Evolutionary conservation across 2,797 vertebrate species (phyloP), one percentile per base, ranked within the genome.

Genomic region (Gastrophryne carolinensis): DNA sequence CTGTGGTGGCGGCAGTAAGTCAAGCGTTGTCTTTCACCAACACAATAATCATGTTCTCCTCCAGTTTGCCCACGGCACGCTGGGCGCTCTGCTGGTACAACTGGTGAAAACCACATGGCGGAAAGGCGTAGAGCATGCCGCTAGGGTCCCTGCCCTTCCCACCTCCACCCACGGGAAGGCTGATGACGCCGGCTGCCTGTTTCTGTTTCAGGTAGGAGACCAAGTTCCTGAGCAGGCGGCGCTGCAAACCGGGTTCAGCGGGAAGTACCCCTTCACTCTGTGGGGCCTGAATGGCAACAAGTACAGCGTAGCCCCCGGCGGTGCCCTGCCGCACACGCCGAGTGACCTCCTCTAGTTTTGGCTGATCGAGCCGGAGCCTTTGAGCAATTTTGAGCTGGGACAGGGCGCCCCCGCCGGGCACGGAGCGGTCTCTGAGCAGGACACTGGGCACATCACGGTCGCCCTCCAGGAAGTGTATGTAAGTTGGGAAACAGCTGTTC

Each of bases 201-300:
- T 99, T 99, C 92, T 98, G 98, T 82, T 97, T 93, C 89, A 99
- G 93, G 91, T 99, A 99, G 44, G 96, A 98, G 81, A 99, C 97
- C 85, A 99, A 90, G 87, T 99, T 98, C 81, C 97, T 94, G 52
- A 99, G 95, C 87, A 98, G 87, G 79, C 98, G 92, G 53, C 95
- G 91, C 91, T 98, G 97, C 26, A 98, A 92, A 5, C 94, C 94
- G 0, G 93, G 93, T 82, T 98, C 96, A 0, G 91, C 92, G 1
- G 83, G 70, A 66, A 88, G 83, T 0, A 90, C 89, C 76, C 91
- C 94, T 1, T 88, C 85, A 71, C 89, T 91, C 10, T 92, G 75
- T 57, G 92, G 79, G 0, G 96, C 95, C 84, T 98, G 98, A 10
- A 95, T 93, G 0, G 98, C 98, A 32, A 99, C 86, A 68, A 99